Percentiles rank a stretch among this genome's conserved stretches.
Evolutionary conservation across 1,140 invertebrate species (phyloP).

Genomic region (Aphelenchoides besseyi): DNA sequence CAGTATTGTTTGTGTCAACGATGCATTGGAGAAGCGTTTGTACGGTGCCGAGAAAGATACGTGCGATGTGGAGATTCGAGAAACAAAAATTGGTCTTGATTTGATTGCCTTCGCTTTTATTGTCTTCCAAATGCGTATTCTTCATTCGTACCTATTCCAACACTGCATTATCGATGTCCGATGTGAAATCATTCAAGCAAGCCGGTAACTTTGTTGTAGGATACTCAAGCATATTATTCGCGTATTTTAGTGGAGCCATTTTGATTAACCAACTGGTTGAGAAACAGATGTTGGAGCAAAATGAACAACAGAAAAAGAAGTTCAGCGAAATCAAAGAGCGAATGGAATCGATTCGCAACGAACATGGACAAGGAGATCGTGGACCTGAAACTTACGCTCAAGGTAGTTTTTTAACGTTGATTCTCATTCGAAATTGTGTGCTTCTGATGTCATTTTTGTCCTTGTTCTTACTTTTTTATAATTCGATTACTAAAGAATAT

Average conservation of each 20-base stretch:
- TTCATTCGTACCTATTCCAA: slow-evolving; percentile 61
- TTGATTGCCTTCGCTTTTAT: slow-evolving; percentile 54
- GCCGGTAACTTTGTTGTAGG: slow-evolving; percentile 33
- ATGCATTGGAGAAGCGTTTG: background rate
- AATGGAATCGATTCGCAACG: slow-evolving; percentile 55
- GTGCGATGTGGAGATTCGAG: slow-evolving; percentile 30
- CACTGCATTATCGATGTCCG: slow-evolving; percentile 61
- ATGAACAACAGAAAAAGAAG: slow-evolving; percentile 55
- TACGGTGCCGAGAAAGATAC: slow-evolving; percentile 4
- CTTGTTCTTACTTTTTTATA: slow-evolving; percentile 14
- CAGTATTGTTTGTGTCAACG: slow-evolving; percentile 53
- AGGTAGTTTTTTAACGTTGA: slow-evolving; percentile 44
- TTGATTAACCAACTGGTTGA: slow-evolving; percentile 61
- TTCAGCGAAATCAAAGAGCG: slow-evolving; percentile 55
- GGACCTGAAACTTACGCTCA: slow-evolving; percentile 59
- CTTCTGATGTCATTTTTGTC: slow-evolving; percentile 9
- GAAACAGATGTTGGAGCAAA: slow-evolving; percentile 62
- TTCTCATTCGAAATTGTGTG: slow-evolving; percentile 26
- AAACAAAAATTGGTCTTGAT: slow-evolving; percentile 59
- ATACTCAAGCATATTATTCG: background rate
- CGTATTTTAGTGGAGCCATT: slow-evolving; percentile 54
- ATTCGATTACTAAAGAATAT: slow-evolving; percentile 6
- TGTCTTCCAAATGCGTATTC: slow-evolving; percentile 55
- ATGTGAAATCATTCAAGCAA: slow-evolving; percentile 60
- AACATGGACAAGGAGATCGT: slow-evolving; percentile 52